Evolutionary conservation across 2,797 vertebrate genomes (phyloP).

Genomic region (Esox lucius): DNA sequence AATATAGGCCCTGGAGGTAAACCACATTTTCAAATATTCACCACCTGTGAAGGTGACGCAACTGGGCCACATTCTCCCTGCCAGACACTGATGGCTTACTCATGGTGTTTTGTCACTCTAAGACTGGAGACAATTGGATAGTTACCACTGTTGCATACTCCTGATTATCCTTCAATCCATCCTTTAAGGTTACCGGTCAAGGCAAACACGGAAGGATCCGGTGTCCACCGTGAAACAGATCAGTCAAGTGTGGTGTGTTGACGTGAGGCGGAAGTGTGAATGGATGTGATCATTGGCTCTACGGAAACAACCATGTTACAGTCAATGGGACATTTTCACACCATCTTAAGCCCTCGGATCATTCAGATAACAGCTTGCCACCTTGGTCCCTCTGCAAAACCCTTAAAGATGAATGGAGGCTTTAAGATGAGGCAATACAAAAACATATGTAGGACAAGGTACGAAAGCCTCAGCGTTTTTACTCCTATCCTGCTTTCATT

Average conservation of each 20-base stretch:
- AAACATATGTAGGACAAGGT: background rate
- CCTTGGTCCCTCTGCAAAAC: background rate
- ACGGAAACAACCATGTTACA: background rate
- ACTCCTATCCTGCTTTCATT: background rate
- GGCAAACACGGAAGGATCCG: background rate
- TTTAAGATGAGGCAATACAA: background rate
- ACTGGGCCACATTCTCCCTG: conserved; percentile 45
- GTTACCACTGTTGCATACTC: background rate
- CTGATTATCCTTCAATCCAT: background rate
- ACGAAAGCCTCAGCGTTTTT: background rate
- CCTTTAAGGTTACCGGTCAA: background rate
- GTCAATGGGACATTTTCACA: background rate
- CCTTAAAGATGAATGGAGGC: background rate
- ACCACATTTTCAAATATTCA: conserved; percentile 45
- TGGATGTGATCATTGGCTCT: too few species aligned
- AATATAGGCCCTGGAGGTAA: conserved; percentile 44
- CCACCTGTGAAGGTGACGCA: conserved; percentile 52
- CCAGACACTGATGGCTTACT: conserved; percentile 40
- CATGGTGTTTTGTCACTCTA: conserved; percentile 24
- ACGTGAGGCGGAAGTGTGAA: background rate
- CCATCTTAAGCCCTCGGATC: background rate
- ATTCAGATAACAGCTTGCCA: background rate
- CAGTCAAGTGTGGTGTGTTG: background rate
- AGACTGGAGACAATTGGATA: background rate
- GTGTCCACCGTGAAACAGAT: background rate